Percentiles rank a stretch among this genome's conserved stretches.
These are phyloP conservation scores for Megathymus violae DNA, from an alignment of 1,140 invertebrate species.

Conservation along the genomic window DNA sequence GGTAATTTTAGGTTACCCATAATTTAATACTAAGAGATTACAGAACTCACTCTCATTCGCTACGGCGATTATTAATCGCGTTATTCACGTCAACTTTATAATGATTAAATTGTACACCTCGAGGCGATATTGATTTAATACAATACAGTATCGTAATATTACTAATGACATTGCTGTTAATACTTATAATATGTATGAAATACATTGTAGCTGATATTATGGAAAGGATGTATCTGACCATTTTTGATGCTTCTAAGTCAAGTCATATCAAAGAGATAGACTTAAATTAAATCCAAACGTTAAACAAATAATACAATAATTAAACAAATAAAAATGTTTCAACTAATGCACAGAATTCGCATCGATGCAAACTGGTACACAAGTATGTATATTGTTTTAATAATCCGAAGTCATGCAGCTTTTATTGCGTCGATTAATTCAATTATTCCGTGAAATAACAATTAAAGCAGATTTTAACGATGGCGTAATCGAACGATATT, in stretches of 20 bases:
- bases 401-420: constrained; percentile 6
- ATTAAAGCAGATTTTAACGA: constrained; percentile 12
- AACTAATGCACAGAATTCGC: background rate
- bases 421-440: constrained; percentile 19
- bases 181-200: too few species aligned
- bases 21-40: background rate
- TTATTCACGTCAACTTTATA: constrained; percentile 2
- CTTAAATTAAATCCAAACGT: too few species aligned
- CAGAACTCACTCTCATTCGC: background rate
- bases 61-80: constrained; percentile 8
- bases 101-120: constrained; percentile 6
- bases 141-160: constrained; percentile 24
- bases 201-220: too few species aligned
- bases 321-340: constrained; percentile 2
- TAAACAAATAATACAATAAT: too few species aligned
- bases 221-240: too few species aligned
- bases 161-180: too few species aligned
- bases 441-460: constrained; percentile 16
- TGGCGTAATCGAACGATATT: background rate
- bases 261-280: too few species aligned
- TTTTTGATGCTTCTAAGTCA: too few species aligned
- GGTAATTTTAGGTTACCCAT: background rate
- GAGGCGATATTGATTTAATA: too few species aligned
- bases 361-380: background rate
- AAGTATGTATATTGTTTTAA: background rate